Evolutionary conservation across 1,140 invertebrate genomes (phyloP).

Genomic region (Episyrphus balteatus): DNA sequence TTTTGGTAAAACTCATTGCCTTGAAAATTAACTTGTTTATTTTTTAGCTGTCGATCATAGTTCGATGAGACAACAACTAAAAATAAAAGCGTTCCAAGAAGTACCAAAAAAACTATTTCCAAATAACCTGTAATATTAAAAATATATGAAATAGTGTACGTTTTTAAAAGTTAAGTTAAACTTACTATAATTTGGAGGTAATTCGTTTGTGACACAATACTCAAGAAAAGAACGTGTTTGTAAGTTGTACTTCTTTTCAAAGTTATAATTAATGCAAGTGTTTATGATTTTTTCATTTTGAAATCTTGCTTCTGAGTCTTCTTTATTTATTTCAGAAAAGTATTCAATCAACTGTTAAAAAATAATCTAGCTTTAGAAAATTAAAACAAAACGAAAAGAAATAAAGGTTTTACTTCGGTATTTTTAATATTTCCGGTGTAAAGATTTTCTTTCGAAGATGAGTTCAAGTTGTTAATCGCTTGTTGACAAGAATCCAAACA

Average conservation of each 20-base stretch:
- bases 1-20: slow-evolving; percentile 16
- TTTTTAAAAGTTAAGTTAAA: too few species aligned
- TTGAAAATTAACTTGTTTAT: neutral
- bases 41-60: slow-evolving; percentile 17
- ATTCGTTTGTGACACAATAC: slow-evolving; percentile 20
- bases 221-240: slow-evolving; percentile 17
- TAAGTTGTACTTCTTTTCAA: slow-evolving; percentile 14
- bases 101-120: slow-evolving; percentile 11
- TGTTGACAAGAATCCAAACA: slow-evolving; percentile 34
- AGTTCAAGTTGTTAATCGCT: slow-evolving; percentile 1
- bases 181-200: slow-evolving; percentile 3
- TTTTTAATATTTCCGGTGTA: slow-evolving; percentile 11
- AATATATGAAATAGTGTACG: too few species aligned
- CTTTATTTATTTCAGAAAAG: slow-evolving; percentile 15
- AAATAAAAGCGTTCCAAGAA: slow-evolving; percentile 9
- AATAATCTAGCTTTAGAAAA: neutral
- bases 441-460: slow-evolving; percentile 5
- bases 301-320: slow-evolving; percentile 10
- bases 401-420: slow-evolving; percentile 9
- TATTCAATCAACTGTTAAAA: slow-evolving; percentile 13
- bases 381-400: neutral
- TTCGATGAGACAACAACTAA: slow-evolving; percentile 11
- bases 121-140: slow-evolving; percentile 10
- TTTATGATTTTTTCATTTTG: slow-evolving; percentile 18
- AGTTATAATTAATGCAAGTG: slow-evolving; percentile 23